Conservation (phyloP, 2,113 vertebrate species). For the Rhinopomastus cyanomelas region DNA sequence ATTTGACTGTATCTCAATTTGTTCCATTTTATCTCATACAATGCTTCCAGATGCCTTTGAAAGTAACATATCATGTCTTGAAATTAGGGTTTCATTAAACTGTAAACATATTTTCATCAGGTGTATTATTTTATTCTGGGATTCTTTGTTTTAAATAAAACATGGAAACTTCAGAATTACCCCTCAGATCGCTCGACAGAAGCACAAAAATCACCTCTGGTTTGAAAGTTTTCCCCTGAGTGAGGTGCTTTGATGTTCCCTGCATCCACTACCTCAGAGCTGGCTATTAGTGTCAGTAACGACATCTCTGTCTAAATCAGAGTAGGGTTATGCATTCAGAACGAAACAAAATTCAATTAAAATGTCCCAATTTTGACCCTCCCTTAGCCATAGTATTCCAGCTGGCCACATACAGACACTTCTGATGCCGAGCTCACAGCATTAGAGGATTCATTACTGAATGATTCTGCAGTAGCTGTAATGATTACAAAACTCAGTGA, state of each 20-base stretch:
- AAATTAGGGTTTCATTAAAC: not conserved
- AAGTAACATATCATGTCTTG: not conserved
- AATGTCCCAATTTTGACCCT: not conserved
- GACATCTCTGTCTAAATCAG: not conserved
- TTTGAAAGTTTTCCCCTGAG: not conserved
- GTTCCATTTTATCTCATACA: not conserved
- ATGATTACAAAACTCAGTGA: not conserved
- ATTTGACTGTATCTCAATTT: not conserved
- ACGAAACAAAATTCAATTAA: not conserved
- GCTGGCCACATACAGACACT: not conserved
- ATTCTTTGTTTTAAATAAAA: not conserved
- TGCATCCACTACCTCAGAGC: not conserved
- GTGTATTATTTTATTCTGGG: not conserved
- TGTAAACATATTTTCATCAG: not conserved
- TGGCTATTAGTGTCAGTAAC: not conserved
- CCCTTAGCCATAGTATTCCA: not conserved
- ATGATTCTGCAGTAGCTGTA: not conserved
- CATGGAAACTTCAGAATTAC: not conserved
- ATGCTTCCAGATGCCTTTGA: not conserved
- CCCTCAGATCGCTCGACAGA: not conserved
- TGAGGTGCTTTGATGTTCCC: not conserved
- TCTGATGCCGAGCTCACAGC: not conserved
- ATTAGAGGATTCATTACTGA: not conserved
- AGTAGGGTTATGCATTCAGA: not conserved
- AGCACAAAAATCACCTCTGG: not conserved